phyloP scores from a whole-genome alignment of 2,797 vertebrate genomes.

The Pelodytes ibericus region DNA sequence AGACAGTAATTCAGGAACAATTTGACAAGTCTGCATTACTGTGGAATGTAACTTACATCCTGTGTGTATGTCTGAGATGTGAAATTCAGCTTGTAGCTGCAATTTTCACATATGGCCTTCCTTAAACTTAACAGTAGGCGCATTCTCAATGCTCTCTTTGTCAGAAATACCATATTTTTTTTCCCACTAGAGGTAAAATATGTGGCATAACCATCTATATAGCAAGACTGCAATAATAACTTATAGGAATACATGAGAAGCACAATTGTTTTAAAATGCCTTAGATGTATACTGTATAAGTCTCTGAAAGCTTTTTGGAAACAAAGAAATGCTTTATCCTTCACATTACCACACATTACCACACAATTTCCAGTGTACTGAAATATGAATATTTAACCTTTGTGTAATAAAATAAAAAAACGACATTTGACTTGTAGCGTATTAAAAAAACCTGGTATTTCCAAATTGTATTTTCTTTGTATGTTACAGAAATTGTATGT shows the following conservation, averaged over 20 bases:
- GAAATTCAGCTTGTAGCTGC: slow-evolving; percentile 51
- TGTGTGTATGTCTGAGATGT: slow-evolving; percentile 44
- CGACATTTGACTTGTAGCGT: neutral
- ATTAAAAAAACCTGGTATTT: neutral
- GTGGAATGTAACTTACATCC: slow-evolving; percentile 51
- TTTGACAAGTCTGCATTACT: slow-evolving; percentile 40
- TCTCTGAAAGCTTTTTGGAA: neutral
- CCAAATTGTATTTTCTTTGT: neutral
- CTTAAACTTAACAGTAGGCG: slow-evolving; percentile 42
- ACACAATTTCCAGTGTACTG: too few relatives aligned
- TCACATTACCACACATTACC: too few relatives aligned
- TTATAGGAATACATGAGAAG: slow-evolving; percentile 23
- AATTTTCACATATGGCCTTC: slow-evolving; percentile 46
- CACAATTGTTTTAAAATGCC: slow-evolving; percentile 23
- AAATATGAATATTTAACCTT: too few relatives aligned
- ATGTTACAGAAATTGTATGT: neutral
- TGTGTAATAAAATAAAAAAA: neutral
- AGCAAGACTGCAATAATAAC: slow-evolving; percentile 18
- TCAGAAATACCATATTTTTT: slow-evolving; percentile 24
- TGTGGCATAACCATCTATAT: slow-evolving; percentile 32
- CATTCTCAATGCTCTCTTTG: slow-evolving; percentile 46
- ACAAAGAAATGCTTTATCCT: neutral
- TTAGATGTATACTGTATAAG: neutral
- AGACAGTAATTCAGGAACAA: slow-evolving; percentile 39
- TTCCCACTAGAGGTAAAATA: slow-evolving; percentile 41